Evolutionary conservation across 92 coral and sea anemone genomes (phyloP).

Genomic region (Metridium senile): DNA sequence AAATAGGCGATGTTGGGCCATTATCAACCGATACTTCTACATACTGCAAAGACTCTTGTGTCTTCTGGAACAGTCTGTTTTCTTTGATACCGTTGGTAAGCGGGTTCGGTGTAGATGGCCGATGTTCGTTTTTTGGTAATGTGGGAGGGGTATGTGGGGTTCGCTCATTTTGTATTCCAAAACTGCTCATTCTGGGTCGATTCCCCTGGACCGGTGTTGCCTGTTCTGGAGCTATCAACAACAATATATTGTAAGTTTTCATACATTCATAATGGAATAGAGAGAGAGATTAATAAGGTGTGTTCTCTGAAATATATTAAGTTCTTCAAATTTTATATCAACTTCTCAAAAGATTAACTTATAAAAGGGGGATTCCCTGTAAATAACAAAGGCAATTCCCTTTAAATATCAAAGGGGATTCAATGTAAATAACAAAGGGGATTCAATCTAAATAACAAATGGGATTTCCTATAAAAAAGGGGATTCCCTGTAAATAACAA

Average conservation of each 20-base stretch:
- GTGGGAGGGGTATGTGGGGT: slow-evolving; percentile 20
- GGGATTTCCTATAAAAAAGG: no score
- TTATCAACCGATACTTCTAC: slow-evolving; percentile 82
- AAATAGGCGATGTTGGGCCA: slow-evolving; percentile 42
- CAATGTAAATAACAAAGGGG: background rate
- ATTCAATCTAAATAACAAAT: background rate
- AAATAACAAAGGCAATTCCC: background rate
- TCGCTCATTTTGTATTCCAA: slow-evolving; percentile 59
- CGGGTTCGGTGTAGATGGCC: slow-evolving; percentile 18
- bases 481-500: background rate
- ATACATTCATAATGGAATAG: background rate
- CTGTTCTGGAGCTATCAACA: slow-evolving; percentile 20
- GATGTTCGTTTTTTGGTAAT: slow-evolving; percentile 27
- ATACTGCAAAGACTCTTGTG: slow-evolving; percentile 49
- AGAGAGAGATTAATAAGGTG: no score
- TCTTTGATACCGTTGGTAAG: slow-evolving; percentile 55
- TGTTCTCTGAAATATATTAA: no score
- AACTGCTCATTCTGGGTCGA: slow-evolving; percentile 89
- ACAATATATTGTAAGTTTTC: background rate
- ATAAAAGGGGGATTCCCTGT: background rate
- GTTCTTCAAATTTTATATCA: no score
- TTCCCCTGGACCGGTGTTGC: slow-evolving; percentile 31
- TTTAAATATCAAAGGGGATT: background rate
- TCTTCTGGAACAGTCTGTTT: slow-evolving; percentile 34
- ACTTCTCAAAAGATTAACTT: no score